These are phyloP conservation scores for Eurytoma adleriae DNA, from an alignment of 2,888 invertebrate species.

Conservation along the genomic window DNA sequence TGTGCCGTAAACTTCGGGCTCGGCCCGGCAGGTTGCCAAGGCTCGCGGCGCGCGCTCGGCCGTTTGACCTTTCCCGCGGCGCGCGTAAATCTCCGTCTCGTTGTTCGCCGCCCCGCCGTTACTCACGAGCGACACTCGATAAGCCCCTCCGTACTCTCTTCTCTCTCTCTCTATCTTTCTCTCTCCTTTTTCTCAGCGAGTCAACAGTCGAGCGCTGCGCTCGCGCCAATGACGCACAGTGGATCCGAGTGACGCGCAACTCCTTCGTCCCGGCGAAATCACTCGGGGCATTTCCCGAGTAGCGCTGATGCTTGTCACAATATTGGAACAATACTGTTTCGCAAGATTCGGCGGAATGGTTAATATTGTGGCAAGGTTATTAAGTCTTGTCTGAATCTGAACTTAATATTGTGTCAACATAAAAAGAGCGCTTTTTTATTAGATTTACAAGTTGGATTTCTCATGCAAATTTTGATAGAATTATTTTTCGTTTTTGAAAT, in stretches of 20 bases:
- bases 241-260: too few relatives aligned
- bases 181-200: background rate
- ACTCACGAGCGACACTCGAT: slow-evolving; percentile 1
- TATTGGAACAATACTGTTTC: too few relatives aligned
- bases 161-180: background rate
- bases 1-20: slow-evolving; percentile 43
- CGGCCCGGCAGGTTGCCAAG: slow-evolving; percentile 47
- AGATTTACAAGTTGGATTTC: too few relatives aligned
- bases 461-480: too few relatives aligned
- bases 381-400: too few relatives aligned
- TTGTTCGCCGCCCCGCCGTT: background rate
- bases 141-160: background rate
- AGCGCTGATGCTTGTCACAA: too few relatives aligned
- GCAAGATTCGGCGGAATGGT: too few relatives aligned
- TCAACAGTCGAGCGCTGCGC: background rate
- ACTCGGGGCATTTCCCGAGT: background rate
- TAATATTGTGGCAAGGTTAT: too few relatives aligned
- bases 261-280: background rate
- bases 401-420: too few relatives aligned
- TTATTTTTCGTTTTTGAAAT: too few relatives aligned
- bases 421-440: too few relatives aligned
- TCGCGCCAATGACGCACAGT: background rate
- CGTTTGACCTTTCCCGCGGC: slow-evolving; percentile 21
- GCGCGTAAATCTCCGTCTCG: slow-evolving; percentile 30
- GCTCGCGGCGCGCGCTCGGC: slow-evolving; percentile 1